Base-by-base conservation (phyloP, 2,113 vertebrate species). In the Centrocercus urophasianus region DNA sequence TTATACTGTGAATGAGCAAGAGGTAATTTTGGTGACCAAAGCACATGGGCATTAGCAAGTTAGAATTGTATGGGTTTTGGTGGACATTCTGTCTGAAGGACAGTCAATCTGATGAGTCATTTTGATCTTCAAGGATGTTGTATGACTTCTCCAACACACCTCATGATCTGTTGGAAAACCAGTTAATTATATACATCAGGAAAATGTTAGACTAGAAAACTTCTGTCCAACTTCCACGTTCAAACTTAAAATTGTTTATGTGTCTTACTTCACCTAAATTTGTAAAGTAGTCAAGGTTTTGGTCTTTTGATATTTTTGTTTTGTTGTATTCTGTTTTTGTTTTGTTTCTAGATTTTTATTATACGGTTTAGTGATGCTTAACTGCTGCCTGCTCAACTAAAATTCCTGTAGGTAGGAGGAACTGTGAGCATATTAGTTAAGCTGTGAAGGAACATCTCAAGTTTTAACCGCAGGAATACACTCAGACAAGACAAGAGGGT, bases 401-500 rank as follows among this genome's bases (percentile, higher is more conserved):
- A 79, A 20, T 11, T 10, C 2, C 11, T 52, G 10, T 42, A 59
- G 36, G 12, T 27, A 54, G 65, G 59, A 80, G 76, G 61, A 72
- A 22, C 36, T 73, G n/a, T 74, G 36, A 83, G 47, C 11, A 1
- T 17, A 65, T 65, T 19, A 85, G 66, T 21, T 34, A 43, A 74
- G 27, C 42, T 70, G 40, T n/a, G 22, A 61, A 73, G 38, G 34
- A 81, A 74, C 36, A 57, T 67, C 12, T 15, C 34, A 6, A 42
- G 25, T 73, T 15, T 76, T 40, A 40, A 25, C 52, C 18, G 7
- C 5, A 25, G 18, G 61, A 45, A 15, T 27, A 60, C 13, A 11
- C 27, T 60, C 56, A 20, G 0, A 40, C 0, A 3, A 66, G 32
- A 47, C 2, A 15, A 38, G 27, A 61, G 27, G 12, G 45, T 32